Percentiles rank a stretch among this genome's conserved stretches.
Evolutionary conservation across 2,888 invertebrate species (phyloP).

Genomic region (Sarcophaga variegata): DNA sequence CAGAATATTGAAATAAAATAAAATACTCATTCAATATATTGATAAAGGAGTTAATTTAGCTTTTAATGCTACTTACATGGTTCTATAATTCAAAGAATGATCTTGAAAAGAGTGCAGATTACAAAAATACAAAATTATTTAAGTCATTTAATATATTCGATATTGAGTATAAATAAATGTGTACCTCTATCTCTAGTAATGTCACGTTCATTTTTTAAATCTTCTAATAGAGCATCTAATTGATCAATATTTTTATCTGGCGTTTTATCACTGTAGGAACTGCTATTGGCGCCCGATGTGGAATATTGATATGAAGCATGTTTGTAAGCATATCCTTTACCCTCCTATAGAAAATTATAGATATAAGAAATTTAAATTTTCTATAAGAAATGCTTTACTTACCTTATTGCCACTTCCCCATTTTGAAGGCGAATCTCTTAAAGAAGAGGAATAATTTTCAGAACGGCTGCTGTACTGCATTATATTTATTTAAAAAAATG

Average conservation of each 20-base stretch:
- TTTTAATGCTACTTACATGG: conserved; percentile 75
- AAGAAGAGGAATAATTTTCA: conserved; percentile 78
- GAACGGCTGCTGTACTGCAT: conserved; percentile 79
- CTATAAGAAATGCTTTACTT: conserved; percentile 33
- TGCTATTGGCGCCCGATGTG: conserved; percentile 75
- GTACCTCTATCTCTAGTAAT: conserved; percentile 78
- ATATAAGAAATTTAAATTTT: too few relatives aligned
- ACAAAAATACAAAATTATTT: conserved; percentile 62
- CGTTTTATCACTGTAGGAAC: conserved; percentile 73
- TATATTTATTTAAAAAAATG: conserved; percentile 56
- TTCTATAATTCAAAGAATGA: conserved; percentile 74
- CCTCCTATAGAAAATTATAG: conserved; percentile 73
- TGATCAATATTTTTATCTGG: conserved; percentile 87
- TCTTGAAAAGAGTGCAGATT: conserved; percentile 58
- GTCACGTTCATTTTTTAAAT: conserved; percentile 84
- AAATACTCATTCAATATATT: conserved; percentile 5
- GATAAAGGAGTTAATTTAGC: neutral
- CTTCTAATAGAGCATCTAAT: conserved; percentile 88
- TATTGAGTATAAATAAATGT: neutral
- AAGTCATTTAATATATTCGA: too few relatives aligned
- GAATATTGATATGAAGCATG: conserved; percentile 80
- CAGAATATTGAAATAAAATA: conserved; percentile 11
- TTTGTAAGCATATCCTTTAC: conserved; percentile 80
- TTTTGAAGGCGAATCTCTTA: conserved; percentile 76
- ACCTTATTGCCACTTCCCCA: conserved; percentile 76